Evolutionary conservation across 1,140 invertebrate species (phyloP).

Genomic region (Psilanteris sp.): DNA sequence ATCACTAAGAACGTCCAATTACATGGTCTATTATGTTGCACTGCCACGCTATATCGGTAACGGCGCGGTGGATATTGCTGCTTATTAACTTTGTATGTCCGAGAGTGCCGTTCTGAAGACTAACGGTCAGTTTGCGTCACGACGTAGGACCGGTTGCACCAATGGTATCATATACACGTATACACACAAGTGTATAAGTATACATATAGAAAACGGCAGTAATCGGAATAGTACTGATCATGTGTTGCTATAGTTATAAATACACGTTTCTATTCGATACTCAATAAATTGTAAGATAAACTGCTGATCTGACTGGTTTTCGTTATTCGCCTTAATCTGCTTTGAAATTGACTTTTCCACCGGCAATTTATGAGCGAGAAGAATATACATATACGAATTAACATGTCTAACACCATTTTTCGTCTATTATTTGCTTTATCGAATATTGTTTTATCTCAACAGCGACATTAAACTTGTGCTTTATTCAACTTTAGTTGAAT

Average conservation of each 20-base stretch:
- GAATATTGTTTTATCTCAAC: too few relatives aligned
- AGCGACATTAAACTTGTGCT: too few relatives aligned
- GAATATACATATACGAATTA: constrained; percentile 4
- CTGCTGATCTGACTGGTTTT: constrained; percentile 34
- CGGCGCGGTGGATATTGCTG: constrained; percentile 67
- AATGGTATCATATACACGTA: constrained; percentile 32
- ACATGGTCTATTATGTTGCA: constrained; percentile 70
- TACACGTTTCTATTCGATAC: constrained; percentile 41
- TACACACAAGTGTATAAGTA: constrained; percentile 12
- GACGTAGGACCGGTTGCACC: constrained; percentile 72
- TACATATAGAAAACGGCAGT: constrained; percentile 16
- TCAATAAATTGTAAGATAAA: constrained; percentile 45
- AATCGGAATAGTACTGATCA: constrained; percentile 31
- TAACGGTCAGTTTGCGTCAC: constrained; percentile 71
- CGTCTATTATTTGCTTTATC: too few relatives aligned
- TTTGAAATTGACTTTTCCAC: constrained; percentile 26
- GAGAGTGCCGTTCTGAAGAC: constrained; percentile 68
- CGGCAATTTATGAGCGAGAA: constrained; percentile 6
- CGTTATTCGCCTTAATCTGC: constrained; percentile 27
- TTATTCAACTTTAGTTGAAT: too few relatives aligned
- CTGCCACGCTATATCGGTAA: constrained; percentile 62
- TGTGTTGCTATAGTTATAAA: constrained; percentile 46
- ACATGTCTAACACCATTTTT: constrained; percentile 4
- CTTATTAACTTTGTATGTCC: constrained; percentile 77
- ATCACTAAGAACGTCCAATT: constrained; percentile 69